Evolutionary conservation across 1,140 invertebrate genomes (phyloP).

Genomic region (Drepana arcuata): DNA sequence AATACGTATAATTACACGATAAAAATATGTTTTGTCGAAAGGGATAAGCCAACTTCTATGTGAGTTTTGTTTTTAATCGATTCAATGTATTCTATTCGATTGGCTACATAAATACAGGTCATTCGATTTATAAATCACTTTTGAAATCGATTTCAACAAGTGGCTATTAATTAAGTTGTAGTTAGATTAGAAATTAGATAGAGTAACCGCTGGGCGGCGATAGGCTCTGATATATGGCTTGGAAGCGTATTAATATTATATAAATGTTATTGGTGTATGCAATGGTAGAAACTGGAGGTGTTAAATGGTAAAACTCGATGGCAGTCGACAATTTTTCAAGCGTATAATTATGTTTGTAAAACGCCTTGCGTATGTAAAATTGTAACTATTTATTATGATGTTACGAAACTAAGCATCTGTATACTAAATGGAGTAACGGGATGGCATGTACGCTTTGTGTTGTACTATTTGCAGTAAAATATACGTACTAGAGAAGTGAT

Average conservation of each 20-base stretch:
- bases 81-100: constrained; percentile 47
- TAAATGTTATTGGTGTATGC: constrained; percentile 6
- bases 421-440: too few species aligned
- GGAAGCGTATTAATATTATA: constrained; percentile 19
- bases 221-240: constrained; percentile 42
- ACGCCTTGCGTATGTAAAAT: constrained; percentile 6
- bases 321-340: constrained; percentile 14
- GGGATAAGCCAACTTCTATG: too few species aligned
- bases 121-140: constrained; percentile 65
- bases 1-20: too few species aligned
- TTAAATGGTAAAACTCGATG: constrained; percentile 20
- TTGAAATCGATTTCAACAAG: constrained; percentile 68
- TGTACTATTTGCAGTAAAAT: too few species aligned
- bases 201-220: constrained; percentile 46
- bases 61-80: constrained; percentile 39
- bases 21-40: too few species aligned
- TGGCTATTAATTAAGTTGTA: constrained; percentile 70
- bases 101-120: constrained; percentile 52
- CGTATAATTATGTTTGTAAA: constrained; percentile 14
- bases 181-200: constrained; percentile 68
- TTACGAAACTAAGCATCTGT: constrained; percentile 11
- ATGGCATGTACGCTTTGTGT: too few species aligned
- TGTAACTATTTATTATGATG: neutral
- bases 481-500: too few species aligned
- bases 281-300: constrained; percentile 15